Base-by-base conservation (phyloP, 1,140 invertebrate species). In the Tetraneura akinire region DNA sequence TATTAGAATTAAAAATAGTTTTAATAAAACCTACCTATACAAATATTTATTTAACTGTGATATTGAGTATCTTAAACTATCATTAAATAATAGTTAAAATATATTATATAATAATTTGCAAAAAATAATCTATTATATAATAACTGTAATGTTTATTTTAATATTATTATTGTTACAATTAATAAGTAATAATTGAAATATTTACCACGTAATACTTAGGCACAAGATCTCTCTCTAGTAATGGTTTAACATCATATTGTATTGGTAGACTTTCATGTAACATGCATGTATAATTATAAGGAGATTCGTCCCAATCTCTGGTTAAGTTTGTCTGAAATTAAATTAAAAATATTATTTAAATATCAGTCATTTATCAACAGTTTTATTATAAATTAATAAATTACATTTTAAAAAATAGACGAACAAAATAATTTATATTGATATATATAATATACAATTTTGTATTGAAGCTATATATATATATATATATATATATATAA, bases 271-370 rank as follows among this genome's bases (percentile, higher is more conserved):
- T 86, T 84, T 83, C 84, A 85, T 83, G 88, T 55, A 88, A 87
- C 80, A 87, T 90, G 82, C 92, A 94, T 3, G 90, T 92, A 81
- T 93, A 89, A 82, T 90, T 88, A 60, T 87, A 84, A 32, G 89
- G 86, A 55, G 89, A 89, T n/a, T 88, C 85, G 86, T 92, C 87
- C 90, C 91, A 94, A 85, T 95, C 93, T 1, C 91, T 82, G 13
- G 86, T 86, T 37, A 95, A 85, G 82, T 92, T 90, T 16, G 86
- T 88, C 92, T 94, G 49, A 23, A 71, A 71, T 29, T 4, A 71
- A 74, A 64, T 16, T 13, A 11, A 37, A 37, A 26, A 51, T 11
- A 57, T 76, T 71, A 32, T 45, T 42, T 45, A 10, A 45, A 13
- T n/a, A 0, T 32, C 10, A 11, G 3, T 11, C 11, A 64, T 32